A percentile compares a stretch with the other conserved stretches of the same genome.
phyloP scores from a whole-genome alignment of 2,888 invertebrate genomes.

The Callyntrura guangdongensis region DNA sequence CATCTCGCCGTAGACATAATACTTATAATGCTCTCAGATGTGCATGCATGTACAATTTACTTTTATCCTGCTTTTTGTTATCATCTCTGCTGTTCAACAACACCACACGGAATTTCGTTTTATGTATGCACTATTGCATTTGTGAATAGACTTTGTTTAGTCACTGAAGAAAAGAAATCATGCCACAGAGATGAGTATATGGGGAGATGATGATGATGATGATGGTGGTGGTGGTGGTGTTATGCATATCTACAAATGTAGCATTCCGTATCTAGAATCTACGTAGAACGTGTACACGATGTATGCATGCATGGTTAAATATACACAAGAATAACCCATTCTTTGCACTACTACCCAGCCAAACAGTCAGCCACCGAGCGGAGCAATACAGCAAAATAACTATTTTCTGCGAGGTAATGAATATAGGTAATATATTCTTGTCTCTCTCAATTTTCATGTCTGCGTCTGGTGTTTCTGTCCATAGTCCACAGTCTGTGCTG shows the following conservation, averaged over 20 bases:
- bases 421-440: background rate
- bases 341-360: background rate
- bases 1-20: too few species aligned
- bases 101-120: conserved; percentile 9
- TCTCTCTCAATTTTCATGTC: conserved; percentile 6
- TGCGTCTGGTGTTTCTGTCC: background rate
- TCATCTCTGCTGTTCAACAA: background rate
- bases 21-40: conserved; percentile 31
- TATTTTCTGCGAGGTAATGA: too few species aligned
- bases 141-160: conserved; percentile 37
- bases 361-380: too few species aligned
- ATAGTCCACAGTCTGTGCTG: background rate
- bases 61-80: conserved; percentile 24
- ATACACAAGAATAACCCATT: background rate
- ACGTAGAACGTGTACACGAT: too few species aligned
- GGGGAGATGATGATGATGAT: too few species aligned
- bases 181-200: conserved; percentile 10
- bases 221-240: background rate
- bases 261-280: too few species aligned
- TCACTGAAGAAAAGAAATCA: conserved; percentile 15
- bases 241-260: too few species aligned
- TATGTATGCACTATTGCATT: conserved; percentile 30
- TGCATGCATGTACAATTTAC: conserved; percentile 38
- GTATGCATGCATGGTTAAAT: too few species aligned
- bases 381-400: too few species aligned